Evolutionary conservation across 2,113 vertebrate species (phyloP).

Genomic region (Cepphus grylle): DNA sequence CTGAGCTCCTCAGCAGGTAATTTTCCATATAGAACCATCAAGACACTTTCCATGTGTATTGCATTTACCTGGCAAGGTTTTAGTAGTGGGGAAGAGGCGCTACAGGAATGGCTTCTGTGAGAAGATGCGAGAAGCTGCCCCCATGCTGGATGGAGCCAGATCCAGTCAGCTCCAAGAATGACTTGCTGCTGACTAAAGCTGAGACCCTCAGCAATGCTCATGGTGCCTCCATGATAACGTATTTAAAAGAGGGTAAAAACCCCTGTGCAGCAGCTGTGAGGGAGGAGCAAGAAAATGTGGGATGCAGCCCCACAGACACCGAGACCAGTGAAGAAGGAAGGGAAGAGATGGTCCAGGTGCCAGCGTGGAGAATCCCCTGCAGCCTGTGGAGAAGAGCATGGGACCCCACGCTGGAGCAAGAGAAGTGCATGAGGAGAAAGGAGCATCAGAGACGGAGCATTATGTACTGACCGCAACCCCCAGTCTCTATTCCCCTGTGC

Average conservation of each 20-base stretch:
- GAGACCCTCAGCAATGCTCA: background rate
- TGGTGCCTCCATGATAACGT: background rate
- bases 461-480: background rate
- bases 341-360: background rate
- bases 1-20: background rate
- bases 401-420: background rate
- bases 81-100: background rate
- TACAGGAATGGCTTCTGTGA: background rate
- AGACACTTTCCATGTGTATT: background rate
- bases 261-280: background rate
- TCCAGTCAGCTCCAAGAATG: too few species aligned
- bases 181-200: background rate
- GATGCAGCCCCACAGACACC: background rate
- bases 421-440: background rate
- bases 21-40: background rate
- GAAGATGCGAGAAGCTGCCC: background rate
- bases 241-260: background rate
- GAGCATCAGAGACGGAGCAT: background rate
- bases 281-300: background rate
- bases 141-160: background rate
- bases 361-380: background rate
- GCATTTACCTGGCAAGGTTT: background rate
- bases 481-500: background rate
- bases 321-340: background rate
- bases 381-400: too few species aligned